A percentile compares a stretch with the other conserved stretches of the same genome.
These are phyloP conservation scores for Crocidura indochinensis DNA, from an alignment of 2,797 vertebrate genomes.

Conservation along the genomic window DNA sequence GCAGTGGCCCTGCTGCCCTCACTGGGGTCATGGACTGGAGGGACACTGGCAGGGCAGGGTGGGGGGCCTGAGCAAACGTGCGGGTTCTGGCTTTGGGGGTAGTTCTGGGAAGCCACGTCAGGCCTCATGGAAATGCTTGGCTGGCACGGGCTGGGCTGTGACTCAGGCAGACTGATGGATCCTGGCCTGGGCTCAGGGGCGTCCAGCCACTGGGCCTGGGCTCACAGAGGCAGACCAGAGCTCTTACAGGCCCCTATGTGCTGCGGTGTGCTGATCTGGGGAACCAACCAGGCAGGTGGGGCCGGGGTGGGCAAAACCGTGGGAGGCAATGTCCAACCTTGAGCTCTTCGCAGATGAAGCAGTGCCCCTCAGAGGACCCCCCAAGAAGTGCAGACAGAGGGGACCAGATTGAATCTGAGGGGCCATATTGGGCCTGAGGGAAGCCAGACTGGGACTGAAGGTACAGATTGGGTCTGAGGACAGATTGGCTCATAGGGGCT, in stretches of 20 bases:
- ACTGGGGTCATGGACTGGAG: too few species aligned
- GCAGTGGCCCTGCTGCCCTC: too few species aligned
- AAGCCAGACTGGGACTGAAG: too few species aligned
- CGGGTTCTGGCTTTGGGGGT: constrained; percentile 54
- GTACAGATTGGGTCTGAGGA: too few species aligned
- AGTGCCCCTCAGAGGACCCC: accelerated
- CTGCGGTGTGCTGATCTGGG: background rate
- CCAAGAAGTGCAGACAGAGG: background rate
- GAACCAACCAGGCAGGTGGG: background rate
- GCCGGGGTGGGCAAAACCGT: accelerated
- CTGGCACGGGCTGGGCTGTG: constrained; percentile 17
- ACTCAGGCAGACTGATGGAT: constrained; percentile 50
- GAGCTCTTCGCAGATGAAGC: background rate
- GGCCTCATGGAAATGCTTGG: constrained; percentile 79
- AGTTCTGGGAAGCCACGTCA: constrained; percentile 64
- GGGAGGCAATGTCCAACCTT: background rate
- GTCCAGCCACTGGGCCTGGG: background rate
- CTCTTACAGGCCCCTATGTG: too few species aligned
- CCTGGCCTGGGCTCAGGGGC: too few species aligned
- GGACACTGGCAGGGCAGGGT: background rate
- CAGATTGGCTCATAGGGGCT: too few species aligned
- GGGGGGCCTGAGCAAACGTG: background rate
- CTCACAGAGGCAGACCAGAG: background rate
- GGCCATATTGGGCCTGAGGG: too few species aligned
- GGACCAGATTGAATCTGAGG: background rate